Base-by-base conservation (phyloP, 2,797 vertebrate species). In the Manis crassicaudata region DNA sequence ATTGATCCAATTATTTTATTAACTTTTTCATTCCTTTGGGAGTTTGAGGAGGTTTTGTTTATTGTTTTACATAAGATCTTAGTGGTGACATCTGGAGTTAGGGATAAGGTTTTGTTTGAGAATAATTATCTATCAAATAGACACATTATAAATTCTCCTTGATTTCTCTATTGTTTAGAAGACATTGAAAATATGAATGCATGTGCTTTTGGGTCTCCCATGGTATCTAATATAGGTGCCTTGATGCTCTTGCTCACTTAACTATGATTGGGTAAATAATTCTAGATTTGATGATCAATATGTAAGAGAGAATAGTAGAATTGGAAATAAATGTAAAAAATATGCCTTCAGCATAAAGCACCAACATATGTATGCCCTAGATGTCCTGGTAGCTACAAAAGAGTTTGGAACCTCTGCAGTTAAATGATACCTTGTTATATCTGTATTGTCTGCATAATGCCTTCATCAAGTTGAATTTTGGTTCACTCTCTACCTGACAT, bases 81-180 rank as follows among this genome's bases (percentile, higher is more conserved):
- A 85, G 54, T 75, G 62, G 32, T 91, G 62, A 82, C 23, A 43
- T 86, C 32, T 56, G 76, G 92, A 81, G 46, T 88, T 50, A 75
- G 25, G 17, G 29, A 73, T 88, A n/a, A 93, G 56, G 86, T 54
- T 89, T 92, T 83, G 25, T 37, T 92, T 90, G 58, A 73, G 12
- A 79, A 84, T 76, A 75, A 50, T 88, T 92, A 54, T 14, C 17
- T 86, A 65, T 68, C 25, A 92, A 63, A 89, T 67, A 70, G n/a
- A 29, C 35, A 62, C n/a, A 84, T 92, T 65, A 40, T 70, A 76
- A 94, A 35, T 40, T 27, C n/a, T 50, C 4, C n/a, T 52, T 79
- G 12, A 52, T 81, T 84, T 95, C 67, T 91, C 16, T 68, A 21
- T 75, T 83, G 32, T 93, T 93, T 67, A 88, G 82, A 92, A 94